phyloP scores from a whole-genome alignment of 1,140 invertebrate species.

The Zaprionus nigranus region DNA sequence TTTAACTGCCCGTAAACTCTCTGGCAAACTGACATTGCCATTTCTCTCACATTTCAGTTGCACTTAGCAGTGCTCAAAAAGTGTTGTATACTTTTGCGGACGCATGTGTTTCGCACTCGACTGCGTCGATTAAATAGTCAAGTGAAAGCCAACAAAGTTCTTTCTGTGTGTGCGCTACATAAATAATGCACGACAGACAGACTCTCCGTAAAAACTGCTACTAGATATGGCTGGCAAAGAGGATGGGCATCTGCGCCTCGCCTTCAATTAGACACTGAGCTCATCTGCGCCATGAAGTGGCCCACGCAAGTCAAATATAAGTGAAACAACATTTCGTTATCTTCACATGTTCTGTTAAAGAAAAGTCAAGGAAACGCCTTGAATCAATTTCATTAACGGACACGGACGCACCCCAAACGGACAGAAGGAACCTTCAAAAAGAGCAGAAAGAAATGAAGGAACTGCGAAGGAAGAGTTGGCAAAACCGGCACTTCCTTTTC shows the following conservation, averaged over 20 bases:
- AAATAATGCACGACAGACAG: constrained; percentile 16
- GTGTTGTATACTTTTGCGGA: constrained; percentile 31
- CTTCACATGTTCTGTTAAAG: constrained; percentile 9
- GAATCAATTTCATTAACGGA: constrained; percentile 45
- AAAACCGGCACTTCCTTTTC: neutral
- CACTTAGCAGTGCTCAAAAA: neutral
- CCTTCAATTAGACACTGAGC: constrained; percentile 16
- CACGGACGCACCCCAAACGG: constrained; percentile 3
- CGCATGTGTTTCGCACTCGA: constrained; percentile 1
- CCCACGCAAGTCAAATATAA: constrained; percentile 32
- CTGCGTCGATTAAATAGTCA: constrained; percentile 18
- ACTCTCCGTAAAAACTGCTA: neutral
- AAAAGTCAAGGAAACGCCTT: constrained; percentile 18
- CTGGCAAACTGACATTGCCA: neutral
- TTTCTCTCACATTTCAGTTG: neutral
- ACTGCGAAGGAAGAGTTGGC: neutral
- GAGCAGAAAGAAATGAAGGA: neutral
- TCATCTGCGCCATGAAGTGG: neutral
- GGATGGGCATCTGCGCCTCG: neutral
- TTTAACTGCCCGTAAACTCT: neutral
- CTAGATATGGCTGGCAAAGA: neutral
- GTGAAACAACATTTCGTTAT: constrained; percentile 23
- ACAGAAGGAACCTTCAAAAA: neutral
- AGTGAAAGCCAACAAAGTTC: constrained; percentile 3
- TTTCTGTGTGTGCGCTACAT: constrained; percentile 12